Evolutionary conservation across 1,140 invertebrate genomes (phyloP).

Genomic region (Halictus rubicundus): DNA sequence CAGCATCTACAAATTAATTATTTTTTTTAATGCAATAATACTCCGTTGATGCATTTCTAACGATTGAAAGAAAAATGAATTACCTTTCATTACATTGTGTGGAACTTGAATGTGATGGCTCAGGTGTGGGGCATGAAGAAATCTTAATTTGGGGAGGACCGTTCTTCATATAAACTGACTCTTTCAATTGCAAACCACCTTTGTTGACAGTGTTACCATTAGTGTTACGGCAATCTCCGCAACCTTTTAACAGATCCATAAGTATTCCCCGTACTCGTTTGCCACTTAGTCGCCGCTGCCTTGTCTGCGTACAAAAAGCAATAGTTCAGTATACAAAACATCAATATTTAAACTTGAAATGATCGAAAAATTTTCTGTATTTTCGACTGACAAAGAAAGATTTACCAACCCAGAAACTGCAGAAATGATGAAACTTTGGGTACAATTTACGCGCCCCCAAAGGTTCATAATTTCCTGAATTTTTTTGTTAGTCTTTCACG

Average conservation of each 20-base stretch:
- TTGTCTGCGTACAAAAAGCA: conserved; percentile 44
- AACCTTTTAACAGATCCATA: conserved; percentile 73
- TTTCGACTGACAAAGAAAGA: too few species aligned
- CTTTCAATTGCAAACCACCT: conserved; percentile 35
- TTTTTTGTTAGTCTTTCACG: neutral
- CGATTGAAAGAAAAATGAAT: conserved; percentile 10
- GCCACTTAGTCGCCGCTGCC: conserved; percentile 68
- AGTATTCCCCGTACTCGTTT: conserved; percentile 71
- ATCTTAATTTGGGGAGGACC: conserved; percentile 61
- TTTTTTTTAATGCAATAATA: neutral
- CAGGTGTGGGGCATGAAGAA: conserved; percentile 45
- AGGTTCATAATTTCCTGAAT: too few species aligned
- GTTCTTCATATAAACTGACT: conserved; percentile 10
- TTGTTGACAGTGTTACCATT: conserved; percentile 47
- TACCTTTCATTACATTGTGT: conserved; percentile 65
- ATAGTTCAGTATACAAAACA: neutral
- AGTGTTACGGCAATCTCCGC: conserved; percentile 68
- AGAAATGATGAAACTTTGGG: too few species aligned
- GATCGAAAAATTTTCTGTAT: too few species aligned
- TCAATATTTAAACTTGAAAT: too few species aligned
- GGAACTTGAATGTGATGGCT: conserved; percentile 50
- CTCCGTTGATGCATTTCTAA: neutral
- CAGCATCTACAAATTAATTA: conserved; percentile 61
- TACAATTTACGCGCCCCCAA: too few species aligned
- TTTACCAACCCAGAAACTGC: too few species aligned